Conservation (phyloP, 1,140 invertebrate genomes). For the Elymnias hypermnestra region DNA sequence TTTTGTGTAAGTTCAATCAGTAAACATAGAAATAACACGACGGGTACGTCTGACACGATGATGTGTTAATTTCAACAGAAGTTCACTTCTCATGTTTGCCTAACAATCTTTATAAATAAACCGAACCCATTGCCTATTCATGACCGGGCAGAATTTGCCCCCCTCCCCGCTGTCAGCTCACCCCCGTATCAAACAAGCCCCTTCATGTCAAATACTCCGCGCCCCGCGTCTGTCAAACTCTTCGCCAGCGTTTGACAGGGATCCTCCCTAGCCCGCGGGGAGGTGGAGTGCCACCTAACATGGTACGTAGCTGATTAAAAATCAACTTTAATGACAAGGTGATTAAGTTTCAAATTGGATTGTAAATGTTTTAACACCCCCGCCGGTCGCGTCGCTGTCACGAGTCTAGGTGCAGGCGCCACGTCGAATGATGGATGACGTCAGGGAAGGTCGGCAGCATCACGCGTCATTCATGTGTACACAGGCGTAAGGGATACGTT, state of each 20-base stretch:
- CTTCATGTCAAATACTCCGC: slow-evolving; percentile 75
- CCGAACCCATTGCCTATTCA: slow-evolving; percentile 73
- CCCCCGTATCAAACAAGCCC: slow-evolving; percentile 75
- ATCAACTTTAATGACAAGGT: slow-evolving; percentile 12
- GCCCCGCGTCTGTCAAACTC: slow-evolving; percentile 75
- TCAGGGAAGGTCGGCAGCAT: slow-evolving; percentile 73
- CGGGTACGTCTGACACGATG: slow-evolving; percentile 27
- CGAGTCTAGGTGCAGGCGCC: slow-evolving; percentile 72
- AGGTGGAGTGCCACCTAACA: slow-evolving; percentile 61
- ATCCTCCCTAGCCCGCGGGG: slow-evolving; percentile 67
- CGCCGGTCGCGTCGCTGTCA: slow-evolving; percentile 57
- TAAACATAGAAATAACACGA: not conserved
- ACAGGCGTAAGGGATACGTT: slow-evolving; percentile 74
- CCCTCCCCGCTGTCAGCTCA: slow-evolving; percentile 50
- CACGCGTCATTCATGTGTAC: slow-evolving; percentile 75
- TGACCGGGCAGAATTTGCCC: slow-evolving; percentile 69
- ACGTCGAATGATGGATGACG: slow-evolving; percentile 74
- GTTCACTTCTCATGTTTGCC: slow-evolving; percentile 58
- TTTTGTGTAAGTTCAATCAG: not conserved
- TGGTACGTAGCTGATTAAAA: slow-evolving; percentile 13
- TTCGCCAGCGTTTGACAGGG: slow-evolving; percentile 74
- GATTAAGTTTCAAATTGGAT: slow-evolving; percentile 30
- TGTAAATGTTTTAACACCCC: slow-evolving; percentile 32
- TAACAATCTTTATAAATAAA: slow-evolving; percentile 76
- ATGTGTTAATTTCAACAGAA: slow-evolving; percentile 63